Evolutionary conservation across 2,797 vertebrate species (phyloP).

Genomic region (Craterocephalus amniculus): DNA sequence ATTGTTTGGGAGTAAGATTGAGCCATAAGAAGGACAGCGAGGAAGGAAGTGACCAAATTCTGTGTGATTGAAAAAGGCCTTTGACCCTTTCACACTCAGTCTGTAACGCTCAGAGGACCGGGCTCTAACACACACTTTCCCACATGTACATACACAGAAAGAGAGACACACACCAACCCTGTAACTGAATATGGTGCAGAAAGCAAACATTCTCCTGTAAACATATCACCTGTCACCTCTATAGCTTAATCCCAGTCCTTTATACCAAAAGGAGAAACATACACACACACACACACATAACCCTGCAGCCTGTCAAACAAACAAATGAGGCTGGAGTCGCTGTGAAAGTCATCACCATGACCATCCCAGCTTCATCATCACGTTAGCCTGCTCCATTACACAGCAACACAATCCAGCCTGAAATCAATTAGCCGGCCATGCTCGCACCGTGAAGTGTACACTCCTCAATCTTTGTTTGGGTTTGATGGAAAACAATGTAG

Average conservation of each 20-base stretch:
- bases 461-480: conserved; percentile 71
- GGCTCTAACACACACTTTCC: conserved; percentile 39
- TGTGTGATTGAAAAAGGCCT: conserved; percentile 63
- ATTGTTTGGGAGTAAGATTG: conserved; percentile 14
- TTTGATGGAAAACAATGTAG: conserved; percentile 66
- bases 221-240: conserved; percentile 79
- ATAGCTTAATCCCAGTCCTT: conserved; percentile 71
- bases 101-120: conserved; percentile 37
- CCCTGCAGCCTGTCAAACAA: conserved; percentile 71
- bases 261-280: conserved; percentile 60
- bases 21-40: conserved; percentile 27
- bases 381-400: conserved; percentile 81
- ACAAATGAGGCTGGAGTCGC: conserved; percentile 74
- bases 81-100: conserved; percentile 58
- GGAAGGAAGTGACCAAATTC: conserved; percentile 55
- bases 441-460: conserved; percentile 67
- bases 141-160: conserved; percentile 45
- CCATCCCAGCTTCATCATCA: conserved; percentile 81
- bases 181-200: conserved; percentile 75
- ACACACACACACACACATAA: conserved; percentile 48
- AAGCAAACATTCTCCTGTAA: conserved; percentile 77
- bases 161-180: conserved; percentile 59
- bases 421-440: conserved; percentile 79
- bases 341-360: conserved; percentile 82
- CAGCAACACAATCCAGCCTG: conserved; percentile 78